Conservation (phyloP, 2,797 vertebrate genomes). For the Prunella strophiata region DNA sequence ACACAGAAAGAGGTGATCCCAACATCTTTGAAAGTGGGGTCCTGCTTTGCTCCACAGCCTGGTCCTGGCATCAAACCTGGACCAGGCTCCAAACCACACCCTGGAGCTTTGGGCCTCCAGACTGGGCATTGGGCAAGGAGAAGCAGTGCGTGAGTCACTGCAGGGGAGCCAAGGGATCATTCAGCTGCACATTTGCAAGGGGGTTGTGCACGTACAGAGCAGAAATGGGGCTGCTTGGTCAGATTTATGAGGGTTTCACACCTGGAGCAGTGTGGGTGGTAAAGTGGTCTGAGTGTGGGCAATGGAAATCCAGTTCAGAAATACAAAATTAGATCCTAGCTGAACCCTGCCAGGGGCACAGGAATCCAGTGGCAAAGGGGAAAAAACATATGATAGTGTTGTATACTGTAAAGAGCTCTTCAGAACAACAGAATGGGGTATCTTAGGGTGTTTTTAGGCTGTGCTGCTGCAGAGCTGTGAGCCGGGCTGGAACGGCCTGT, state of each 20-base stretch:
- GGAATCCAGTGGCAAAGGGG: not conserved
- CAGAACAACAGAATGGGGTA: not conserved
- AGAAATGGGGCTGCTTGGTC: not conserved
- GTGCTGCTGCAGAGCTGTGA: not conserved
- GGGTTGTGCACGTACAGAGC: not conserved
- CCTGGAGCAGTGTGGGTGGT: accelerated
- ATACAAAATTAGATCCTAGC: not conserved
- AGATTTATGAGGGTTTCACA: not conserved
- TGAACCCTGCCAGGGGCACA: not conserved
- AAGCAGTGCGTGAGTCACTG: accelerated
- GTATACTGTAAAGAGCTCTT: not conserved
- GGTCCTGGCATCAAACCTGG: not conserved
- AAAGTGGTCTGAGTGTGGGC: accelerated
- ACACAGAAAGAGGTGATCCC: not conserved
- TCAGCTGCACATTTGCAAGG: not conserved
- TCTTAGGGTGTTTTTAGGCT: accelerated
- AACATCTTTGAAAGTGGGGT: not conserved
- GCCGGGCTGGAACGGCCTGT: not conserved
- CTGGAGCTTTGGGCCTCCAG: accelerated
- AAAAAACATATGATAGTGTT: not conserved
- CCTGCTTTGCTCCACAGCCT: slow-evolving; percentile 1
- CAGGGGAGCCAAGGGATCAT: not conserved
- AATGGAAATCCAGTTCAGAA: not conserved
- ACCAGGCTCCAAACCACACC: not conserved
- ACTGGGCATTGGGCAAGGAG: not conserved